Conservation (phyloP, 2,888 invertebrate species). For the Meandrusa payeni region DNA sequence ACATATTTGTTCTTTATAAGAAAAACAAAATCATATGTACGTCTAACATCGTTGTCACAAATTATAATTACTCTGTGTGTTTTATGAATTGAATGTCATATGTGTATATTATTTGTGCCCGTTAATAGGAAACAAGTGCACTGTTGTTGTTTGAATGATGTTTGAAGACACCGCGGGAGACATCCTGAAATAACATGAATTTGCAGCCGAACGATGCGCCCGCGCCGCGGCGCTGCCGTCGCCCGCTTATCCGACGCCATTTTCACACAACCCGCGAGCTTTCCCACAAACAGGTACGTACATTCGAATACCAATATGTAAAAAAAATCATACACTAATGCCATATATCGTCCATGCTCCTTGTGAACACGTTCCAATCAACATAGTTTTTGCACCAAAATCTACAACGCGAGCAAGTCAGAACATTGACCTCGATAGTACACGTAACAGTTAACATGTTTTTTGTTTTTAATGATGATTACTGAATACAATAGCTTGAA, state of each 20-base stretch:
- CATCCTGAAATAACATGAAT: conserved; percentile 79
- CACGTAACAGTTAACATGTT: conserved; percentile 78
- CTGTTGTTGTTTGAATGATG: conserved; percentile 24
- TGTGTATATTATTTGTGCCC: background rate
- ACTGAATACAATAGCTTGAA: conserved; percentile 49
- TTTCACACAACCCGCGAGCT: conserved; percentile 74
- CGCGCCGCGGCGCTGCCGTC: conserved; percentile 70
- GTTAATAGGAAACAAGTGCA: conserved; percentile 6
- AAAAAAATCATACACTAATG: conserved; percentile 15
- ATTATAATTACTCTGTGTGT: too few relatives aligned
- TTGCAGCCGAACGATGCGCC: conserved; percentile 55
- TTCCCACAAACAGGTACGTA: conserved; percentile 75
- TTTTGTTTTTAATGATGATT: conserved; percentile 65
- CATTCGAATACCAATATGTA: conserved; percentile 24
- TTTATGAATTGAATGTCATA: too few relatives aligned
- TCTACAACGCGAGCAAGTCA: conserved; percentile 9
- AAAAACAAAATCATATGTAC: too few relatives aligned
- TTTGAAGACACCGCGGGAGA: conserved; percentile 76
- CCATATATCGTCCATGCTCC: background rate
- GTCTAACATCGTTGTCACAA: too few relatives aligned
- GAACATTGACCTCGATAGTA: conserved; percentile 48
- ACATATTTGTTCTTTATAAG: too few relatives aligned
- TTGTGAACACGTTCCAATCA: background rate
- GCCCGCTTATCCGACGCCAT: conserved; percentile 69
- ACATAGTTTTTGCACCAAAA: conserved; percentile 10